Evolutionary conservation across 2,113 vertebrate species (phyloP), one percentile per base, ranked within the genome.

Genomic region (Hylia prasina): DNA sequence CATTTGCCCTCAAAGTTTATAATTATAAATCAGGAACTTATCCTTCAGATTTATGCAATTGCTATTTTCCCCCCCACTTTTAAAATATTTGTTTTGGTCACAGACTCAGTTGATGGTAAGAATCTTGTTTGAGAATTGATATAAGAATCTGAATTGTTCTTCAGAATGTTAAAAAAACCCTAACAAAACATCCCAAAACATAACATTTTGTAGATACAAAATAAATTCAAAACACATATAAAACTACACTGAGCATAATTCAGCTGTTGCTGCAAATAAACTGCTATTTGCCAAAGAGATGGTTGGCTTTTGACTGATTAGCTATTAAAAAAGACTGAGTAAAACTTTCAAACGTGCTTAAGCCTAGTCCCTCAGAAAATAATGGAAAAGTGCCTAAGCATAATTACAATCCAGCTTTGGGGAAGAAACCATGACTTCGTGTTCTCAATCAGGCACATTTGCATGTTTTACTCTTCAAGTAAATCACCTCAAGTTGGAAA

Each of bases 181-280:
- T 19, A 53, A 78, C 35, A 44, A 72, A 65, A 65, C 11, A 37
- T 19, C 54, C 21, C 51, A 82, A 87, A 94, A 64, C 35, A 31
- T 54, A 80, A 68, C 37, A 84, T 69, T 68, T 82, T 33, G 45
- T 48, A 93, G 71, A 66, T 66, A 90, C 2, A 86, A 90, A 93
- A 81, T 54, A 88, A 94, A 88, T 77, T 42, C 66, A 81, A 86
- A 90, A 92, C 86, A 75, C 66, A 18, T 33, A 63, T 12, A 69
- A 87, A 93, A 86, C 39, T 70, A 63, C 39, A 90, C 7, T 35
- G 35, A 89, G 50, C 64, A 64, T 45, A 88, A 63, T 66, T 56
- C 82, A 90, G 84, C 78, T 95, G 65, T 94, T 73, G 45, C 75
- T 94, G 70, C 37, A 91, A 91, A 70, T 45, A 39, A 87, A 79